Base-by-base conservation (phyloP, 2,113 vertebrate genomes). In the Microtus pennsylvanicus region DNA sequence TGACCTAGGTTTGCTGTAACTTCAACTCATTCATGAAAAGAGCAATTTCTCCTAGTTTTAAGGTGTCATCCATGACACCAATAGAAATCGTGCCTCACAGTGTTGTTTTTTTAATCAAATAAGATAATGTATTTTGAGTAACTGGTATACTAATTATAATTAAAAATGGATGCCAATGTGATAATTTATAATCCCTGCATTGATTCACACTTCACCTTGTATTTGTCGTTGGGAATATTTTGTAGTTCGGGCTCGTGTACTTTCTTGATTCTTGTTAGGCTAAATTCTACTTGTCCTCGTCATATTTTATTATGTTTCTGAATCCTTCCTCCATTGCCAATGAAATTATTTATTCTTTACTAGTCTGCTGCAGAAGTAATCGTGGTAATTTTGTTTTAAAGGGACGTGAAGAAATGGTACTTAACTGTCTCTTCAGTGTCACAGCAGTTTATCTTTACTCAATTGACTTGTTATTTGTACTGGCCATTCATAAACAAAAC, bases 281-380 rank as follows among this genome's bases (percentile, higher is more conserved):
- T 86, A 70, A 94, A 87, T 94, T 94, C 28, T 78, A 28, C 2
- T 81, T 95, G 63, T 24, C 9, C 8, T 50, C n/a, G 2, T 1
- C 58, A 89, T 45, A 80, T 55, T 67, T 94, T 24, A 80, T 28
- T 42, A 50, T 81, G 22, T 92, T 91, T 69, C 61, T 74, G 74
- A 26, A 93, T 13, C 1, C 12, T 55, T 65, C 13, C 28, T 88
- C 38, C 78, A 30, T 70, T 70, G 30, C 7, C 10, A 74, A 30
- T 82, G 61, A 93, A 93, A 91, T 92, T 50, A 82, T 82, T 94
- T 77, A 38, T 91, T 65, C 30, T 91, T 96, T 91, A 2, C 22
- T 69, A 8, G 3, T 52, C n/a, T 94, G 63, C 7, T 86, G 45
- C 28, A 95, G 30, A 69, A 91, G 95, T 16, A 26, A 19, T 55